Percentiles rank a stretch among this genome's conserved stretches.
Evolutionary conservation across 2,888 invertebrate genomes (phyloP).

Genomic region (Platycheirus albimanus): DNA sequence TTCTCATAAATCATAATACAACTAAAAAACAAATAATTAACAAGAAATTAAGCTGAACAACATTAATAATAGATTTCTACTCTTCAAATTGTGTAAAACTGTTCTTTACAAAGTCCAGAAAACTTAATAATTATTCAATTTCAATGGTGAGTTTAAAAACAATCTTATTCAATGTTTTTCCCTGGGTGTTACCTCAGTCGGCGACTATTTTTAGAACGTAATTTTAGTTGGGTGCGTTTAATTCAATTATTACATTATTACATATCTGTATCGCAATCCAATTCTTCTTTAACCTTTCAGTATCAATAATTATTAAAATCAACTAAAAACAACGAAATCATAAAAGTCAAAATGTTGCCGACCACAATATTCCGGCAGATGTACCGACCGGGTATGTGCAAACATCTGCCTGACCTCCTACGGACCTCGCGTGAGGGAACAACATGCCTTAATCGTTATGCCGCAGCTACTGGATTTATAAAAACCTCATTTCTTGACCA

Average conservation of each 20-base stretch:
- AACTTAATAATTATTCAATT: not conserved
- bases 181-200: slow-evolving; percentile 31
- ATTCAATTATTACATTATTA: slow-evolving; percentile 40
- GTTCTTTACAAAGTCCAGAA: not conserved
- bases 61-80: not conserved
- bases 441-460: slow-evolving; percentile 80
- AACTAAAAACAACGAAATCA: not conserved
- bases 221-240: slow-evolving; percentile 3
- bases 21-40: not conserved
- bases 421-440: slow-evolving; percentile 76
- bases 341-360: slow-evolving; percentile 78
- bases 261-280: too few species aligned
- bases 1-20: not conserved
- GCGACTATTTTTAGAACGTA: slow-evolving; percentile 57
- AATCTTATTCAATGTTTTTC: slow-evolving; percentile 13
- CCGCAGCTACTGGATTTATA: slow-evolving; percentile 81
- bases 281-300: not conserved
- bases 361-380: slow-evolving; percentile 80
- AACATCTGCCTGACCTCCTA: slow-evolving; percentile 79
- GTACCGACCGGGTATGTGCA: slow-evolving; percentile 77
- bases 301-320: slow-evolving; percentile 5
- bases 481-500: slow-evolving; percentile 81
- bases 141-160: slow-evolving; percentile 38
- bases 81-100: not conserved
- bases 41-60: not conserved